Conservation (phyloP, 92 coral and sea anemone species). For the Bergia sp. region DNA sequence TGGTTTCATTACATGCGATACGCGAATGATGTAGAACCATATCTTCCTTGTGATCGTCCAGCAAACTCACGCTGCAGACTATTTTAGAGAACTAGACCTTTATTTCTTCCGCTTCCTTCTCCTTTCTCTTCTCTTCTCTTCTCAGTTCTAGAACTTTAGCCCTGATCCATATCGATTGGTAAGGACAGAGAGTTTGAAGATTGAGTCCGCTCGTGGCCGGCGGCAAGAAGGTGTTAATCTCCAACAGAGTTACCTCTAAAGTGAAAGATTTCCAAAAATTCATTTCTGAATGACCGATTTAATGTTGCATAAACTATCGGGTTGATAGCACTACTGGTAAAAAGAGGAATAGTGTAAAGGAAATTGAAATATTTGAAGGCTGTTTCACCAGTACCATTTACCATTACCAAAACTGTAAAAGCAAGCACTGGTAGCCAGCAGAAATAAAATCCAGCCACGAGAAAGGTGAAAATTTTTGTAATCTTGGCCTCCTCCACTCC, state of each 20-base stretch:
- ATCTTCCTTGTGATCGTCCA: too few relatives aligned
- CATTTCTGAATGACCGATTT: constrained; percentile 12
- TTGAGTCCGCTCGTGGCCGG: too few relatives aligned
- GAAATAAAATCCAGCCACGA: constrained; percentile 7
- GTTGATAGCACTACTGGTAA: constrained; percentile 11
- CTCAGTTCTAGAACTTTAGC: too few relatives aligned
- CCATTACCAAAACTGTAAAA: background rate
- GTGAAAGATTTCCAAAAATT: constrained; percentile 15
- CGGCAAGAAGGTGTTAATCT: too few relatives aligned
- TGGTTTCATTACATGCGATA: too few relatives aligned
- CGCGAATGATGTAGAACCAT: too few relatives aligned
- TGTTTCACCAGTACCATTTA: background rate
- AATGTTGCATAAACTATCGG: constrained; percentile 14
- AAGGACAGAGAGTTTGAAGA: too few relatives aligned
- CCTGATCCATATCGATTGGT: too few relatives aligned
- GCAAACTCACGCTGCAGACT: too few relatives aligned
- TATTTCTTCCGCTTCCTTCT: too few relatives aligned
- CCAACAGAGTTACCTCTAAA: background rate
- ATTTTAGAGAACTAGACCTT: too few relatives aligned
- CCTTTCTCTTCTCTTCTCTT: too few relatives aligned
- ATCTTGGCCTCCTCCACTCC: background rate
- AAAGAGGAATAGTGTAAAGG: constrained; percentile 18
- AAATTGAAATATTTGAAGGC: constrained; percentile 16
- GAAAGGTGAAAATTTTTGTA: background rate
- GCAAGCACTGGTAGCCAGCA: constrained; percentile 13